phyloP scores from a whole-genome alignment of 2,797 vertebrate genomes.

The Pipistrellus pygmaeus region DNA sequence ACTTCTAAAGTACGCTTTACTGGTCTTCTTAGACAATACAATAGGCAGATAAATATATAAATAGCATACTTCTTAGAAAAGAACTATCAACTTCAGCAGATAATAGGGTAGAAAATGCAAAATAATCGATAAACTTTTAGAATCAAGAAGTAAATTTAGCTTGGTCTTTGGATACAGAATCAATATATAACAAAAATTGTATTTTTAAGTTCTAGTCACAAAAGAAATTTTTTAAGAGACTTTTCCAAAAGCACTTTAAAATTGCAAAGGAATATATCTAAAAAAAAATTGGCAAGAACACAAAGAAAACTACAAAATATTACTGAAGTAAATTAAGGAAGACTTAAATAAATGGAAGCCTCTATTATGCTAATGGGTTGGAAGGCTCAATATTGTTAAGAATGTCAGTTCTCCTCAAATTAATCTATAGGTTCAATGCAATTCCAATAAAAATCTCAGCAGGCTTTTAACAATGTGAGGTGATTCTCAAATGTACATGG shows the following conservation, averaged over 20 bases:
- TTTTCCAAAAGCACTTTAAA: slow-evolving; percentile 49
- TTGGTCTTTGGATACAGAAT: background rate
- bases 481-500: slow-evolving; percentile 21
- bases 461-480: background rate
- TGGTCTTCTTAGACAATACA: background rate
- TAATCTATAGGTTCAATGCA: background rate
- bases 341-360: slow-evolving; percentile 8
- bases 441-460: slow-evolving; percentile 26
- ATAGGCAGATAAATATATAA: background rate
- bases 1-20: background rate
- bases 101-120: slow-evolving; percentile 21
- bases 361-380: background rate
- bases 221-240: slow-evolving; percentile 44
- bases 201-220: slow-evolving; percentile 23
- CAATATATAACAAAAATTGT: slow-evolving; percentile 27
- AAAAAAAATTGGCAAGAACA: slow-evolving; percentile 30
- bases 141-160: slow-evolving; percentile 1
- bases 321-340: slow-evolving; percentile 25
- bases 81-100: background rate
- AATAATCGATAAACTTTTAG: slow-evolving; percentile 20
- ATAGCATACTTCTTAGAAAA: background rate
- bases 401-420: slow-evolving; percentile 20
- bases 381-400: background rate
- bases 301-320: slow-evolving; percentile 54
- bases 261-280: slow-evolving; percentile 9